These are phyloP conservation scores for Erynnis tages DNA, from an alignment of 2,888 invertebrate species.

Conservation along the genomic window DNA sequence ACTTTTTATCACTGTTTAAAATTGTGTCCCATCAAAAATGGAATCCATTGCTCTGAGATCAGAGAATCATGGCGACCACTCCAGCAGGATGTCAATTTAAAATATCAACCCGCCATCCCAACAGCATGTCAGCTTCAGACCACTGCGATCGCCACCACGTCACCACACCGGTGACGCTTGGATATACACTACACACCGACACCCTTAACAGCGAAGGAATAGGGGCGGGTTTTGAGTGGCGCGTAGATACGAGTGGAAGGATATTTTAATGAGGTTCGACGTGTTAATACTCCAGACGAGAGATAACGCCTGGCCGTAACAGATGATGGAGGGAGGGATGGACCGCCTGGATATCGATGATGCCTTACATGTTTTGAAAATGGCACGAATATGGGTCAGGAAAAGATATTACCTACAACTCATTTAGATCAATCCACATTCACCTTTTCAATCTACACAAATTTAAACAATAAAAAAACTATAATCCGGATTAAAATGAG, in stretches of 20 bases:
- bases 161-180: constrained; percentile 17
- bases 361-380: not conserved
- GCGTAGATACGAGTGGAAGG: constrained; percentile 31
- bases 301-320: constrained; percentile 60
- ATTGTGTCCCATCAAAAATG: too few relatives aligned
- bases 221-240: constrained; percentile 13
- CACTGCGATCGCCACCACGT: constrained; percentile 25
- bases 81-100: constrained; percentile 5
- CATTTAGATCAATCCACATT: too few relatives aligned
- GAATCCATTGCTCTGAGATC: too few relatives aligned
- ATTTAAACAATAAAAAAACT: too few relatives aligned
- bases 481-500: too few relatives aligned
- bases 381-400: too few relatives aligned
- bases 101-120: constrained; percentile 1
- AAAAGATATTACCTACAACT: too few relatives aligned
- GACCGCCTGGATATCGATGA: constrained; percentile 32
- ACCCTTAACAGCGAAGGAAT: not conserved
- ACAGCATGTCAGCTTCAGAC: constrained; percentile 2
- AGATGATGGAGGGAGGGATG: constrained; percentile 45
- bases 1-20: too few relatives aligned
- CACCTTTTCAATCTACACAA: too few relatives aligned
- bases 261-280: constrained; percentile 66
- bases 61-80: too few relatives aligned
- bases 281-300: constrained; percentile 68
- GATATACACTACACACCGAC: not conserved